phyloP scores from a whole-genome alignment of 2,888 invertebrate genomes.

The Drosophila phalerata region DNA sequence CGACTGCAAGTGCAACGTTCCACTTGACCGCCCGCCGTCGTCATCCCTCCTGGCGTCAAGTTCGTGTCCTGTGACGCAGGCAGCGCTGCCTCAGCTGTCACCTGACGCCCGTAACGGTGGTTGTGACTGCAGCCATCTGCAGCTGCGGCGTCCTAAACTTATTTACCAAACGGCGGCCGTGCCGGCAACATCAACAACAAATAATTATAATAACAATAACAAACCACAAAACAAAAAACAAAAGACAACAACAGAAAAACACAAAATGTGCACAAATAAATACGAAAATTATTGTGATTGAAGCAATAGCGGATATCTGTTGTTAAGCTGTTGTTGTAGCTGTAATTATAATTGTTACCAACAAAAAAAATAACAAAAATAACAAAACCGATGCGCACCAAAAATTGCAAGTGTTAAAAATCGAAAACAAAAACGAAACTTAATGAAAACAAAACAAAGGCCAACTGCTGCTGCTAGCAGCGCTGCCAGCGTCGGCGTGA shows the following conservation, averaged over 20 bases:
- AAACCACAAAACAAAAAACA: conserved; percentile 7
- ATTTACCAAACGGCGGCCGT: conserved; percentile 25
- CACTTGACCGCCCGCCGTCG: conserved; percentile 25
- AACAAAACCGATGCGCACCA: conserved; percentile 41
- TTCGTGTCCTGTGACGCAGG: conserved; percentile 17
- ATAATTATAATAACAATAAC: background rate
- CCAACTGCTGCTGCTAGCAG: conserved; percentile 24
- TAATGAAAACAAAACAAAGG: conserved; percentile 53
- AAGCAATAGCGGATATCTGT: conserved; percentile 21
- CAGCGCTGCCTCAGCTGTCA: conserved; percentile 43
- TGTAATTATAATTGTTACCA: conserved; percentile 6
- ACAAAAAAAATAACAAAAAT: no score
- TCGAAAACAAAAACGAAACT: conserved; percentile 11
- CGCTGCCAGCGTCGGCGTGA: background rate
- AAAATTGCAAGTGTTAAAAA: conserved; percentile 52
- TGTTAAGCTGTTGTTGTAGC: conserved; percentile 6
- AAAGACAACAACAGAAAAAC: background rate
- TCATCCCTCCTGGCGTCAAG: background rate
- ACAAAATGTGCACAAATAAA: conserved; percentile 38
- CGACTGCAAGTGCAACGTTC: conserved; percentile 32
- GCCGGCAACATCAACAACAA: conserved; percentile 32
- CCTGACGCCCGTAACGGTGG: conserved; percentile 14
- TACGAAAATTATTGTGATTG: conserved; percentile 37
- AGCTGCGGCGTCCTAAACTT: conserved; percentile 14
- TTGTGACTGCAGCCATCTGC: conserved; percentile 13